Evolutionary conservation across 2,888 invertebrate species (phyloP), one percentile per base, ranked within the genome.

Genomic region (Odontocolon sp.): DNA sequence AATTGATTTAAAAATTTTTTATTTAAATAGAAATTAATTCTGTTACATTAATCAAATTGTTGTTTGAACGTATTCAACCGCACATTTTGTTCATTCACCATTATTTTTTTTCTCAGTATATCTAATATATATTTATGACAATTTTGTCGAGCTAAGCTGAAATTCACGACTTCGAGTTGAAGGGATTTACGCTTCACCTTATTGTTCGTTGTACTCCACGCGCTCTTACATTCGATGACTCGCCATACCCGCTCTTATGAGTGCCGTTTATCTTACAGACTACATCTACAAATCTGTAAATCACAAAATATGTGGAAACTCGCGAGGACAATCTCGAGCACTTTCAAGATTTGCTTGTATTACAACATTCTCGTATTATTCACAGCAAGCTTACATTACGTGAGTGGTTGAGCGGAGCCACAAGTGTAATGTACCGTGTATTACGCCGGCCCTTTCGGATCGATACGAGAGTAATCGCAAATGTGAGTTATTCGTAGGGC

Each of bases 381-480:
- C n/a, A n/a, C n/a, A n/a, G n/a, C n/a, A n/a, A n/a, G n/a, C n/a
- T 67, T 21, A 26, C 28, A 63, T 21, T 28, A 63, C 63, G 42
- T 33, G 66, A 63, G 61, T 63, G 33, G 21, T 47, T 54, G 16
- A 16, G 70, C 57, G 23, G 61, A 69, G 52, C 69, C 45, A 59
- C 75, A 59, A 68, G 69, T 77, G 70, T 71, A 40, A 45, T 50
- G 63, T 52, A 47, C 47, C 59, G 56, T 56, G 21, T 63, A 54
- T 67, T 33, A 11, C 54, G 11, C 40, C 56, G 57, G 56, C 67
- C 63, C 54, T 64, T 31, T 45, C 21, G 52, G 68, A 78, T 81
- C 81, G 73, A 81, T 81, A 78, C 47, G 42, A 67, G 66, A 74
- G 77, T 78, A 72, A 80, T 78, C 80, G 78, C 76, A 70, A 80